These are phyloP conservation scores for Pituophis catenifer DNA, from an alignment of 2,113 vertebrate species.

Conservation along the genomic window DNA sequence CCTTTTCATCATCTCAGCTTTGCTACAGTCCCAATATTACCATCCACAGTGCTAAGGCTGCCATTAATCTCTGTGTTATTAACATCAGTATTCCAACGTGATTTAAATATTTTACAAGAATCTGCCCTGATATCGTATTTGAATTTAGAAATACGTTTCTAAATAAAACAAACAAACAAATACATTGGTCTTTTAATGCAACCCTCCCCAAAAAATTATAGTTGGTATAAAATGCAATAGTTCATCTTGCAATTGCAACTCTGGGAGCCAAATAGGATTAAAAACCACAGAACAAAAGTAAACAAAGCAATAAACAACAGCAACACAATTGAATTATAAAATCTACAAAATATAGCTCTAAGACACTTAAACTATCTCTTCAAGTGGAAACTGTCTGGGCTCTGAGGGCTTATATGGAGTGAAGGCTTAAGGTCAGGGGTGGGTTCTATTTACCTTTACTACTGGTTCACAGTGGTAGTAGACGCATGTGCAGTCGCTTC, in stretches of 20 bases:
- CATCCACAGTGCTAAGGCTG: fast-evolving
- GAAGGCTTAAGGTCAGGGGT: background rate
- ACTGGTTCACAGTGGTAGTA: no score
- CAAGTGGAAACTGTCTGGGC: background rate
- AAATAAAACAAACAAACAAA: background rate
- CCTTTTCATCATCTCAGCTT: constrained; percentile 47
- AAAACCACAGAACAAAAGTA: background rate
- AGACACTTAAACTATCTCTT: background rate
- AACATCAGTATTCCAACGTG: background rate
- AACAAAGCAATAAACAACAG: background rate
- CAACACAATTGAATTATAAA: background rate
- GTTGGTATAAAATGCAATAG: background rate
- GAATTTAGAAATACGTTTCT: background rate
- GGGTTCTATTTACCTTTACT: no score
- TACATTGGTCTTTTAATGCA: background rate
- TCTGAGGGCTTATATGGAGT: background rate
- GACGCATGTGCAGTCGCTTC: no score
- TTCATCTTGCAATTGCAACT: background rate
- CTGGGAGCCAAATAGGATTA: background rate
- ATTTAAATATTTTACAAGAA: background rate
- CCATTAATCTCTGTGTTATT: background rate
- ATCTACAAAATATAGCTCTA: background rate
- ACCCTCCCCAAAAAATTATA: background rate
- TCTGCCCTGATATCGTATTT: background rate
- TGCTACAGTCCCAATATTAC: background rate